Base-by-base conservation (phyloP, 2,113 vertebrate genomes). In the Rissa tridactyla region DNA sequence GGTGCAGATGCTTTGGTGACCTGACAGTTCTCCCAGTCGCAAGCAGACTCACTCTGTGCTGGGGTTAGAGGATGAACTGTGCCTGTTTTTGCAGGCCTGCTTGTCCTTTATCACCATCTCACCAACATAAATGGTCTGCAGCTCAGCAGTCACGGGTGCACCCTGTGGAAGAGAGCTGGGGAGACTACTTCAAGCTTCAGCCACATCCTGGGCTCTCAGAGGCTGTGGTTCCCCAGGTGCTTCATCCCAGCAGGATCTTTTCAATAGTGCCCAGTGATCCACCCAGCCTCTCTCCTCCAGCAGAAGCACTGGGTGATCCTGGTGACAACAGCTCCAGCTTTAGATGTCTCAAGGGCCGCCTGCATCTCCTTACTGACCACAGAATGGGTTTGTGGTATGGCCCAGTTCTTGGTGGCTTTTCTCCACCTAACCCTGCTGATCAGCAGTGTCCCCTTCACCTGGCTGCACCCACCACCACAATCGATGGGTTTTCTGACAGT, bases 401-500 rank as follows among this genome's bases (percentile, higher is more conserved):
- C 42, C n/a, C 42, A 61, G 54, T 9, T 44, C 52, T 57, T 80
- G 34, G 19, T 71, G 60, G 32, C n/a, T 57, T 51, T 89, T 75
- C 32, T 82, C 17, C 69, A n/a, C 22, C 49, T 81, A 42, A 61
- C 29, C 27, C 55, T 46, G 16, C 22, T 82, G 22, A 34, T 76
- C 75, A 80, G 66, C 44, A 68, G 38, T 54, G 29, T 23, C 38
- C 12, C 0, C 0, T 83, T 81, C 32, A 38, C 23, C 49, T 3
- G 2, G 6, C 8, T 58, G 17, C 42, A 58, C 15, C 12, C 17
- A 62, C 23, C 84, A 32, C 25, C 14, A 47, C 22, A 38, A 42
- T 0, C 2, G 2, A 8, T 0, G 0, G 4, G 40, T 30, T 47
- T 82, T 57, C 58, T 44, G 26, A 42, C 6, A 20, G 26, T 29